These are phyloP conservation scores for Bradypus variegatus DNA, from an alignment of 2,797 vertebrate genomes.

Conservation along the genomic window DNA sequence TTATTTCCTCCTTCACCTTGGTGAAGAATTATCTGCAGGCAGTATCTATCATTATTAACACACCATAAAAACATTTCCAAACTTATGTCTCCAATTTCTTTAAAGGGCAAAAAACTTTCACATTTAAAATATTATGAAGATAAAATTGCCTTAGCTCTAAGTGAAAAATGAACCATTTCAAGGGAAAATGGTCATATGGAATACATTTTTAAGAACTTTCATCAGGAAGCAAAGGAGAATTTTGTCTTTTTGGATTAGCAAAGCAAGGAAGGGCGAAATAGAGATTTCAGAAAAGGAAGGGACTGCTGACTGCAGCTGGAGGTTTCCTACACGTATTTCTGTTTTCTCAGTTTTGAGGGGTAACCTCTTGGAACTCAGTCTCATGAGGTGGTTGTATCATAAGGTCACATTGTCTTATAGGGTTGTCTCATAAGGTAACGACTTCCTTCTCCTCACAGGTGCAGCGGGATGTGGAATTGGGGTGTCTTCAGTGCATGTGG, in stretches of 20 bases:
- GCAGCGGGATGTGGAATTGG: background rate
- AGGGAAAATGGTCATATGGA: background rate
- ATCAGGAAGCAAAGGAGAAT: conserved; percentile 17
- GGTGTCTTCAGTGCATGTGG: background rate
- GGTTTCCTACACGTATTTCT: background rate
- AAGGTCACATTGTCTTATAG: background rate
- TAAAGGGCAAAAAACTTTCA: conserved; percentile 21
- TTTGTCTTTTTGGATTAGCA: background rate
- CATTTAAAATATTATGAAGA: conserved; percentile 32
- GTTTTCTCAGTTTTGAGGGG: background rate
- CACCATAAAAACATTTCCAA: conserved; percentile 29
- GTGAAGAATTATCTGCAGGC: conserved; percentile 6
- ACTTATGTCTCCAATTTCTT: conserved; percentile 27
- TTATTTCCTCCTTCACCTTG: background rate
- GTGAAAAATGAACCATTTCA: conserved; percentile 7
- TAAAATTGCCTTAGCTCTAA: conserved; percentile 18
- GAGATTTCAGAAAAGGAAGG: conserved; percentile 6
- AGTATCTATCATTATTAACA: background rate
- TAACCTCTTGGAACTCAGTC: background rate
- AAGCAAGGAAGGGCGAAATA: background rate
- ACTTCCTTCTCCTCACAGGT: background rate
- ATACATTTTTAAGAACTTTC: background rate
- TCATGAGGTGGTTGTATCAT: background rate
- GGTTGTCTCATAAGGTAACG: too few species aligned
- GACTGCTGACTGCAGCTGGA: background rate